Evolutionary conservation across 1,140 invertebrate species (phyloP), one percentile per base, ranked within the genome.

Genomic region (Platyura marginata): DNA sequence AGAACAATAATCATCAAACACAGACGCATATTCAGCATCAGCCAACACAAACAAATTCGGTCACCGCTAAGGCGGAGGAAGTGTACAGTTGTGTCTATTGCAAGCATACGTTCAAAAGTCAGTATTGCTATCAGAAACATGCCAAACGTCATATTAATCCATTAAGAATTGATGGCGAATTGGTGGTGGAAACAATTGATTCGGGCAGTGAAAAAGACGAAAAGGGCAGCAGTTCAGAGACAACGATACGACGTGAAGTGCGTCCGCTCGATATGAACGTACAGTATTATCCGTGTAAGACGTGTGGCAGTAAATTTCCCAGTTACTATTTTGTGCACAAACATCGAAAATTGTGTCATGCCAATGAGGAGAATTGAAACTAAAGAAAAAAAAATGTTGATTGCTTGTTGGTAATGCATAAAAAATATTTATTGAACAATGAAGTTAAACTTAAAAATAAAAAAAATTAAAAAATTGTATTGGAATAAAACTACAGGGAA

Each of bases 291-390:
- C 85, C 86, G 0, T 91, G 87, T 63, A 90, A 90, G 60, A 87
- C 81, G 0, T 91, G 86, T 62, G 86, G 87, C 19, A 83, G 74
- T 54, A 90, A 89, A 63, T 91, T 91, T 55, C 87, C 87, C 0
- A 87, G 82, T 48, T 91, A 91, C 54, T 91, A 91, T 57, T 91
- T 91, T 64, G 87, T 91, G 3, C 87, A 90, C 56, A 91, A 91
- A 52, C 87, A 91, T 61, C 65, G 83, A 20, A 87, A 88, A 62
- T 54, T 83, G 47, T 88, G 83, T 57, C 85, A 91, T 54, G 74
- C 74, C 3, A 72, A 74, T 34, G 75, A 77, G 47, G 58, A 66
- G 40, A 54, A 53, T 13, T 38, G 20, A 40, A 40, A 11, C 23
- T 21, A 34, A 34, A 11, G 4, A 34, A 34, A 34, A n/a, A 34